These are phyloP conservation scores for Drosophila willistoni DNA, from an alignment of 1,140 invertebrate species.

Conservation along the genomic window DNA sequence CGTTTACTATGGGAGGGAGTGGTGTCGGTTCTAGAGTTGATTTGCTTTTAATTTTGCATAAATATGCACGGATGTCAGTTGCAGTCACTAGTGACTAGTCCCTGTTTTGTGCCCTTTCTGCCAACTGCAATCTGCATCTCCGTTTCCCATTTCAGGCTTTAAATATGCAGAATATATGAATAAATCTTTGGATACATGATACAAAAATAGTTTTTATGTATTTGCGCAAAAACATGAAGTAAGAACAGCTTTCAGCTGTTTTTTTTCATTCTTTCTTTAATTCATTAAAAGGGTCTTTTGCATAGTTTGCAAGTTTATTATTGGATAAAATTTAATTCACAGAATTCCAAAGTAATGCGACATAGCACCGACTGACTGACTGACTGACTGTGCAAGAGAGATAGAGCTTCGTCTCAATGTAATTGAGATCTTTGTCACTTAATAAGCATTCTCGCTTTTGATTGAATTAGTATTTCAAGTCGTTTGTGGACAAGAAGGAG, in stretches of 20 bases:
- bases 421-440: slow-evolving; percentile 69
- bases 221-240: slow-evolving; percentile 27
- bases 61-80: slow-evolving; percentile 68
- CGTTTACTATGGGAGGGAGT: slow-evolving; percentile 67
- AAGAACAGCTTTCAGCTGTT: slow-evolving; percentile 17
- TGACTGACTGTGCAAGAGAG: neutral
- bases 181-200: slow-evolving; percentile 5
- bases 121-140: slow-evolving; percentile 18
- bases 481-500: slow-evolving; percentile 21
- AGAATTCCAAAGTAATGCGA: slow-evolving; percentile 53
- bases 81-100: slow-evolving; percentile 52
- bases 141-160: slow-evolving; percentile 36
- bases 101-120: slow-evolving; percentile 27
- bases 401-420: slow-evolving; percentile 21
- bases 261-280: slow-evolving; percentile 55
- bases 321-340: slow-evolving; percentile 69
- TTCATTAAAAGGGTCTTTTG: slow-evolving; percentile 69
- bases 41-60: slow-evolving; percentile 79
- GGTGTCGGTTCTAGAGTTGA: slow-evolving; percentile 63
- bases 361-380: slow-evolving; percentile 16
- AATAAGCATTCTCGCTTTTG: slow-evolving; percentile 70
- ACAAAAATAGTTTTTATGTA: slow-evolving; percentile 6
- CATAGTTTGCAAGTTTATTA: slow-evolving; percentile 62
- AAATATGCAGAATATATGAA: slow-evolving; percentile 10
- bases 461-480: slow-evolving; percentile 75